Conservation (phyloP, 2,797 vertebrate species). For the Rhyacichthys aspro region DNA sequence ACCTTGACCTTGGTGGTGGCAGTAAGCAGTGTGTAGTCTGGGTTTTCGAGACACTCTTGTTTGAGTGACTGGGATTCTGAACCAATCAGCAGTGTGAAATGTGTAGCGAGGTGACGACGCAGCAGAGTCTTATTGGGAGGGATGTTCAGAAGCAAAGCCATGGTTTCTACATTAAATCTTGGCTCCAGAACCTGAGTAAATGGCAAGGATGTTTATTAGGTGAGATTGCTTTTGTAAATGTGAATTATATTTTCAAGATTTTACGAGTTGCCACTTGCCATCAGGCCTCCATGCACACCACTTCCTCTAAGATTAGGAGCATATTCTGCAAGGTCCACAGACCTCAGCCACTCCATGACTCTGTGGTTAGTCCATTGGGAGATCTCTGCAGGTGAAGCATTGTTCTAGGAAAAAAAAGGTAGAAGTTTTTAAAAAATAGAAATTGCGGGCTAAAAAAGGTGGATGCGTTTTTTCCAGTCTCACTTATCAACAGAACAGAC, state of each 20-base stretch:
- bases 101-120: conserved; percentile 94
- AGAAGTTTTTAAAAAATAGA: background rate
- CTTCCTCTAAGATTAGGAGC: conserved; percentile 97
- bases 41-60: conserved; percentile 91
- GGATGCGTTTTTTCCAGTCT: no score
- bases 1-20: conserved; percentile 98
- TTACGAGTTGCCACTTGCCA: conserved; percentile 79
- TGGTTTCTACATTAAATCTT: conserved; percentile 96
- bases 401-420: conserved; percentile 78
- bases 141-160: conserved; percentile 97
- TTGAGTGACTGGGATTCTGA: conserved; percentile 92
- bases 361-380: conserved; percentile 98
- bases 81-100: conserved; percentile 93
- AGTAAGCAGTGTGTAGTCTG: conserved; percentile 91
- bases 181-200: conserved; percentile 91
- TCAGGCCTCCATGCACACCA: conserved; percentile 95
- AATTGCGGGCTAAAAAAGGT: no score
- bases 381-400: conserved; percentile 88
- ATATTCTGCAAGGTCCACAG: conserved; percentile 94
- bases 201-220: background rate
- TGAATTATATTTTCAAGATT: background rate
- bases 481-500: conserved; percentile 62
- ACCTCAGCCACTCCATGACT: conserved; percentile 98
- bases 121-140: conserved; percentile 96
- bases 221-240: no score